Conservation (phyloP, 2,888 invertebrate species). For the Oxyteleia sp. region DNA sequence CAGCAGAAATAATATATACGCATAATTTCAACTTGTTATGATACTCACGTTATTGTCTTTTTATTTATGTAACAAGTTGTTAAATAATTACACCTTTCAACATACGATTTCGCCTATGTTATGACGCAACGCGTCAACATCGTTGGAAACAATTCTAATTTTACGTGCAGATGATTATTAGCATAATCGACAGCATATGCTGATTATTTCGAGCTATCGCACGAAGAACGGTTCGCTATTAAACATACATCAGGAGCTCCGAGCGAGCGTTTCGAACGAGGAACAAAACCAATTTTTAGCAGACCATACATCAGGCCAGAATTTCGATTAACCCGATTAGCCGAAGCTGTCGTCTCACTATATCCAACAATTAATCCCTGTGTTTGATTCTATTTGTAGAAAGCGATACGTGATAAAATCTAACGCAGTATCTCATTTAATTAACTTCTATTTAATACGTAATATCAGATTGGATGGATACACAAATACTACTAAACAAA, state of each 20-base stretch:
- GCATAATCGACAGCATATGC: slow-evolving; percentile 66
- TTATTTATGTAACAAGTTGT: not conserved
- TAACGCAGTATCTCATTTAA: slow-evolving; percentile 44
- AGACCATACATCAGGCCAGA: slow-evolving; percentile 74
- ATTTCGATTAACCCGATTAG: slow-evolving; percentile 78
- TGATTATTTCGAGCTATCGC: slow-evolving; percentile 59
- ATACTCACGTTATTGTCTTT: not conserved
- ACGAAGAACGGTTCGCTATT: slow-evolving; percentile 44
- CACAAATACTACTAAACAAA: not conserved
- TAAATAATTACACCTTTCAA: slow-evolving; percentile 8
- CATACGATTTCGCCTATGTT: not conserved
- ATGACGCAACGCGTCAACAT: slow-evolving; percentile 19
- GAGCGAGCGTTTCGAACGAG: slow-evolving; percentile 49
- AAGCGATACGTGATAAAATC: slow-evolving; percentile 54
- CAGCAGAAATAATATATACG: not conserved
- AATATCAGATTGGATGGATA: slow-evolving; percentile 12
- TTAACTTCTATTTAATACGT: slow-evolving; percentile 43
- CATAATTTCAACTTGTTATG: not conserved
- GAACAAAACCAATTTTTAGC: slow-evolving; percentile 71
- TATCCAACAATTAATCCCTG: slow-evolving; percentile 77
- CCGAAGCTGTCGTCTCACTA: slow-evolving; percentile 77
- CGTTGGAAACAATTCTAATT: slow-evolving; percentile 43
- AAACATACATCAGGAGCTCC: slow-evolving; percentile 53
- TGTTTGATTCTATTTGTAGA: slow-evolving; percentile 65
- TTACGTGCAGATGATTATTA: slow-evolving; percentile 51